These are phyloP conservation scores for Choloepus hoffmanni DNA, from an alignment of 2,113 vertebrate genomes.

Conservation along the genomic window DNA sequence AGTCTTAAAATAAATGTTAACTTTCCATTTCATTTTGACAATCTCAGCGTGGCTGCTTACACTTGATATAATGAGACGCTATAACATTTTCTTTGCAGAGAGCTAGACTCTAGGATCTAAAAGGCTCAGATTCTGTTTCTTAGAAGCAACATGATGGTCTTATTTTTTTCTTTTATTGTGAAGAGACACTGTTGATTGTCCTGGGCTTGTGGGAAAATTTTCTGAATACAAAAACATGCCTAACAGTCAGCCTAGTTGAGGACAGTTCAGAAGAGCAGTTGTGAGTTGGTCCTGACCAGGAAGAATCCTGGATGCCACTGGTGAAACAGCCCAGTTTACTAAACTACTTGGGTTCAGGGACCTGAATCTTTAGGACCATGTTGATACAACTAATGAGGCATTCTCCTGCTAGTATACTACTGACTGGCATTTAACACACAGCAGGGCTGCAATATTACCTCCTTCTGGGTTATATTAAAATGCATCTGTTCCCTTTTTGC, in stretches of 20 bases:
- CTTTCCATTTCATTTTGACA: constrained; percentile 36
- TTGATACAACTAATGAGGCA: not conserved
- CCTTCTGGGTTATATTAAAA: not conserved
- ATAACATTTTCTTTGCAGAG: not conserved
- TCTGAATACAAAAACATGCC: constrained; percentile 18
- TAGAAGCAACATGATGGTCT: constrained; percentile 27
- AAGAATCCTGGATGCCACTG: not conserved
- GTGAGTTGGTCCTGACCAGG: not conserved
- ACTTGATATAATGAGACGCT: constrained; percentile 16
- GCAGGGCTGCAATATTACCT: not conserved
- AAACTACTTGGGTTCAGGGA: not conserved
- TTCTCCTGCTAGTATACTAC: not conserved
- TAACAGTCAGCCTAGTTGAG: not conserved
- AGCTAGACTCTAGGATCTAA: not conserved
- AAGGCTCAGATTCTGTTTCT: constrained; percentile 41
- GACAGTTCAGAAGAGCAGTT: not conserved
- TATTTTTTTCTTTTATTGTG: not conserved
- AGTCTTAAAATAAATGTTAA: constrained; percentile 38
- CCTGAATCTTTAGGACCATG: not conserved
- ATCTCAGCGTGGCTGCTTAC: not conserved
- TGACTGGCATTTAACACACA: not conserved
- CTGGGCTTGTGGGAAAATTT: not conserved
- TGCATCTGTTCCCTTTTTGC: not conserved
- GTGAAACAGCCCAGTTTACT: not conserved
- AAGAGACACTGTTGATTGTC: not conserved